A percentile compares a stretch with the other conserved stretches of the same genome.
phyloP scores from a whole-genome alignment of 1,140 invertebrate species.

The Aphelenchoides avenae region DNA sequence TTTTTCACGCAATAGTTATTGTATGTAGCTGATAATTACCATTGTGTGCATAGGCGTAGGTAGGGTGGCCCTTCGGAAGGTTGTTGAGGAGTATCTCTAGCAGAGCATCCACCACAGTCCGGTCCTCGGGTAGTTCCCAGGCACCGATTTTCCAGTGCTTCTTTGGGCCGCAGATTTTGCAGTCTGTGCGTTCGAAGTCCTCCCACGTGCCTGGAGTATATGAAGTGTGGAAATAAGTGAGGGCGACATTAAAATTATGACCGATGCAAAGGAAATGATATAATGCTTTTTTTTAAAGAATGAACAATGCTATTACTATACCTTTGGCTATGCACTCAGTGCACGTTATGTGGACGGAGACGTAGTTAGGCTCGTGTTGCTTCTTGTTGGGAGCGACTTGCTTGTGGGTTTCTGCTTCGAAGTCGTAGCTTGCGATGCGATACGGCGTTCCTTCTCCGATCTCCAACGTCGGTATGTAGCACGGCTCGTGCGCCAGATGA shows the following conservation, averaged over 20 bases:
- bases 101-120: conserved; percentile 1
- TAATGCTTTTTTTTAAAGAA: not conserved
- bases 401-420: no score
- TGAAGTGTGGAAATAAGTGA: no score
- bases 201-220: not conserved
- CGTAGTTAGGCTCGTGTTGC: not conserved
- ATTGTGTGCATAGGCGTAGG: no score
- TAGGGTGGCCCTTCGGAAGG: not conserved
- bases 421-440: not conserved
- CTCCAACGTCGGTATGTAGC: not conserved
- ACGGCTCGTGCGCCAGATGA: not conserved
- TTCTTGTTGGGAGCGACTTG: not conserved
- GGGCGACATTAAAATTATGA: no score
- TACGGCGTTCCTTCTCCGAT: not conserved
- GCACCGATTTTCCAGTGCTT: not conserved
- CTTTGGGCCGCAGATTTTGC: not conserved
- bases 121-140: not conserved
- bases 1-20: no score
- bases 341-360: not conserved
- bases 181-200: conserved; percentile 1
- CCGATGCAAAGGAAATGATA: not conserved
- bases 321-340: conserved; percentile 2
- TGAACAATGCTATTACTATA: not conserved
- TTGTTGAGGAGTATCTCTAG: not conserved
- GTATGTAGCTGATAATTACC: no score